These are phyloP conservation scores for Clarias pachynema DNA, from an alignment of 2,797 vertebrate species.

Conservation along the genomic window DNA sequence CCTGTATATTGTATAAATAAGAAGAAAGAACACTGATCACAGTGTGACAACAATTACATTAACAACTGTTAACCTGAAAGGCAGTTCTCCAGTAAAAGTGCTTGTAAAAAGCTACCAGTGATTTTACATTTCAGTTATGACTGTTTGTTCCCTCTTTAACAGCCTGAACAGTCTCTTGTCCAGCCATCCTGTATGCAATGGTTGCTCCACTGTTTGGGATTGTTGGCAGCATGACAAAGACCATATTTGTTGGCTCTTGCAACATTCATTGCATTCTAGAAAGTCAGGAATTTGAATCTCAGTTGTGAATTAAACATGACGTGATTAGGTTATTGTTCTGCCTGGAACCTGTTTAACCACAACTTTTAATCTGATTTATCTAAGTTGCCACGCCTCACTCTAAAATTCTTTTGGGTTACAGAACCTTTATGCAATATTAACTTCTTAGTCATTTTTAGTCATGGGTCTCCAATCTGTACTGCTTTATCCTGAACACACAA, in stretches of 20 bases:
- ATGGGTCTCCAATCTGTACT: no score
- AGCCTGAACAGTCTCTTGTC: background rate
- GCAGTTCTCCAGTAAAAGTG: background rate
- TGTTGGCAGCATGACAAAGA: background rate
- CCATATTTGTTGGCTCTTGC: background rate
- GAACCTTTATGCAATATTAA: no score
- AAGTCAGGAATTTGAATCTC: background rate
- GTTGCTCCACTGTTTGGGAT: background rate
- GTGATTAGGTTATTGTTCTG: background rate
- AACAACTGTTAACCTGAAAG: background rate
- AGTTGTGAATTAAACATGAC: background rate
- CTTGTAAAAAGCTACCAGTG: background rate
- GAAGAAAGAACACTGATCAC: background rate
- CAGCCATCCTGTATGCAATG: background rate
- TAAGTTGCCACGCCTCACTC: background rate
- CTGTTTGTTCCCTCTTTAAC: background rate
- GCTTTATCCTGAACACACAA: no score
- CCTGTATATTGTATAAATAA: background rate
- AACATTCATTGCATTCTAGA: background rate
- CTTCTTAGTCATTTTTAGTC: no score
- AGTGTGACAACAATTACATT: no score
- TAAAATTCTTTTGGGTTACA: background rate
- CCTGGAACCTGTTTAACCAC: background rate
- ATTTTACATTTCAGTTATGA: background rate
- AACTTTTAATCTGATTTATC: background rate